Evolutionary conservation across 1,140 invertebrate genomes (phyloP), one percentile per base, ranked within the genome.

Genomic region (Semibalanus balanoides): DNA sequence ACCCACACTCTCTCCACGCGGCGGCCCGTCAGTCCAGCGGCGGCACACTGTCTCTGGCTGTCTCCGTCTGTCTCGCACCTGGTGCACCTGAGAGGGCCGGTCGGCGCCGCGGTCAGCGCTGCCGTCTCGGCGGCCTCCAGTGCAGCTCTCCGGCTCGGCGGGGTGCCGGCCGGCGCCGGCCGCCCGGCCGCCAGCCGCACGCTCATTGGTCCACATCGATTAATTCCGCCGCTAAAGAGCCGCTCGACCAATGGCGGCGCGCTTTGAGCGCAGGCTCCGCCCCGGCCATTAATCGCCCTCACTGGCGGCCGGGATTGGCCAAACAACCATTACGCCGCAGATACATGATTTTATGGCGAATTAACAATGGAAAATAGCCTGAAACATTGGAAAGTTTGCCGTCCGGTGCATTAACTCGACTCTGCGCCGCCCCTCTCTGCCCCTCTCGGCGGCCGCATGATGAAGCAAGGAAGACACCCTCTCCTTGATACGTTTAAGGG

Each of bases 331-430:
- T 64, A 64, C 51, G 22, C 51, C 51, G 51, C 22, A 64, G 51
- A 64, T 64, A 64, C 51, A 64, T 64, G 51, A 64, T 64, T 64
- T 64, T 64, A 64, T 25, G 51, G 51, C 51, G 51, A 64, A 64
- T 64, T 64, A 64, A 64, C 51, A 64, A 64, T 64, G 51, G 51
- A 64, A 64, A 64, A 64, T 64, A 64, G 51, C 51, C 22, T 25
- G 51, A 64, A 64, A 64, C 51, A 64, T 64, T 64, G 51, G 51
- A 64, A 25, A 25, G 51, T 64, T 64, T 14, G 35, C 51, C 51
- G 51, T 64, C 22, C 51, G 22, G 51, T 25, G 51, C 51, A 64
- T 64, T 64, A 64, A 3, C 51, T 25, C 51, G 11, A 11, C 51
- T 19, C 11, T 25, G 14, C 14, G 51, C 17, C 35, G 35, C 51